Evolutionary conservation across 2,888 invertebrate species (phyloP).

Genomic region (Gandaritis pyraliata): DNA sequence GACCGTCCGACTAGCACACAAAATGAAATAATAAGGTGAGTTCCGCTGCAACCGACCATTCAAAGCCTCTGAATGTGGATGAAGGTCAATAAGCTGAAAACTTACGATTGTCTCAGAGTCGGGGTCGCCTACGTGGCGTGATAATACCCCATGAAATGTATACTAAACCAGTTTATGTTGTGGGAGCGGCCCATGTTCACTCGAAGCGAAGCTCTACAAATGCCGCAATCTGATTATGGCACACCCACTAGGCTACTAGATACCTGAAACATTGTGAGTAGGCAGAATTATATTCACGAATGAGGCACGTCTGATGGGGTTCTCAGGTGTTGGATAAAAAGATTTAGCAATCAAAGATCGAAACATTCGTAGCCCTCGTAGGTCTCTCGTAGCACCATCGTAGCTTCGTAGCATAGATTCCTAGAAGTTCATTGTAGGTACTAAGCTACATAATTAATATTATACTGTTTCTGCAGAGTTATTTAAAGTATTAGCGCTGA

Average conservation of each 20-base stretch:
- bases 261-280: constrained; percentile 23
- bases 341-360: neutral
- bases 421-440: neutral
- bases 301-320: neutral
- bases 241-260: constrained; percentile 63
- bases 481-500: no score
- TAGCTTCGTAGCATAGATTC: neutral
- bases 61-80: constrained; percentile 14
- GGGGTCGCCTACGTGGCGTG: constrained; percentile 33
- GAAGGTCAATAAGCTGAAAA: constrained; percentile 20
- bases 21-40: constrained; percentile 82
- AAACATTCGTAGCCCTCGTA: neutral
- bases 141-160: constrained; percentile 37
- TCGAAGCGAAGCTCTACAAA: constrained; percentile 74
- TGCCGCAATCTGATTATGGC: constrained; percentile 83
- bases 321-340: no score
- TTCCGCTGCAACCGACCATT: constrained; percentile 21
- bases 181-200: constrained; percentile 73
- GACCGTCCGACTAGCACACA: constrained; percentile 61
- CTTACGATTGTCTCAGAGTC: constrained; percentile 32
- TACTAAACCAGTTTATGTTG: constrained; percentile 46
- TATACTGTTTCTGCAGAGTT: no score
- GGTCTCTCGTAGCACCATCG: neutral
- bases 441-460: no score
- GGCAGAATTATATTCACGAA: neutral